These are phyloP conservation scores for Anthrax anthrax DNA, from an alignment of 2,888 invertebrate species.

Conservation along the genomic window DNA sequence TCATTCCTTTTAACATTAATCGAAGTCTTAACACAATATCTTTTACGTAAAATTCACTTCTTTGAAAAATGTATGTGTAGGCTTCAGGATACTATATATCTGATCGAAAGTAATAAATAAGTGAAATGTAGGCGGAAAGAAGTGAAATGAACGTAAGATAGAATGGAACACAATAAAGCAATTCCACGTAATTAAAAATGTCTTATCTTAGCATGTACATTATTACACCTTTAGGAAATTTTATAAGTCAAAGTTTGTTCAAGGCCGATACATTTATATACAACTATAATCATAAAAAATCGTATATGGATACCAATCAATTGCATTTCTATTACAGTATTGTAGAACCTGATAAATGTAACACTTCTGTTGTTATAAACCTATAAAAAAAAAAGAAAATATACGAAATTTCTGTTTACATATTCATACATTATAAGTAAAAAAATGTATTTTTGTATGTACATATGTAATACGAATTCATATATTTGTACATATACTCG, in stretches of 20 bases:
- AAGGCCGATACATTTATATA: neutral
- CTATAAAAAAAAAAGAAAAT: no score
- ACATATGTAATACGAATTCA: no score
- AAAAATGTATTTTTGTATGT: no score
- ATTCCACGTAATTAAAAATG: conserved; percentile 8
- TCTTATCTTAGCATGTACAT: neutral
- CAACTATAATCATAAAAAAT: neutral
- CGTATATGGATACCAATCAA: no score
- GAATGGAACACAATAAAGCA: conserved; percentile 15
- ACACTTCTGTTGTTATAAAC: neutral
- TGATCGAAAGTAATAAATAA: conserved; percentile 14
- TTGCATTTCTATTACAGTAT: neutral
- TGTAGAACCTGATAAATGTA: neutral
- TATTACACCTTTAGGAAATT: neutral
- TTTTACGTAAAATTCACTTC: neutral
- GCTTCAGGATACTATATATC: conserved; percentile 9
- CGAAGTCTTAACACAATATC: conserved; percentile 1
- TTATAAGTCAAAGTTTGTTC: neutral
- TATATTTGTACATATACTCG: no score
- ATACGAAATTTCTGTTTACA: no score
- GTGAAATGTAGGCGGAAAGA: conserved; percentile 16
- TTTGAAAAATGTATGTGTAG: neutral
- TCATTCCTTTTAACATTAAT: neutral
- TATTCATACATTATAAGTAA: no score
- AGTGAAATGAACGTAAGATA: conserved; percentile 14